Percentiles rank a stretch among this genome's conserved stretches.
Evolutionary conservation across 2,797 vertebrate species (phyloP).

Genomic region (Echeneis naucrates): DNA sequence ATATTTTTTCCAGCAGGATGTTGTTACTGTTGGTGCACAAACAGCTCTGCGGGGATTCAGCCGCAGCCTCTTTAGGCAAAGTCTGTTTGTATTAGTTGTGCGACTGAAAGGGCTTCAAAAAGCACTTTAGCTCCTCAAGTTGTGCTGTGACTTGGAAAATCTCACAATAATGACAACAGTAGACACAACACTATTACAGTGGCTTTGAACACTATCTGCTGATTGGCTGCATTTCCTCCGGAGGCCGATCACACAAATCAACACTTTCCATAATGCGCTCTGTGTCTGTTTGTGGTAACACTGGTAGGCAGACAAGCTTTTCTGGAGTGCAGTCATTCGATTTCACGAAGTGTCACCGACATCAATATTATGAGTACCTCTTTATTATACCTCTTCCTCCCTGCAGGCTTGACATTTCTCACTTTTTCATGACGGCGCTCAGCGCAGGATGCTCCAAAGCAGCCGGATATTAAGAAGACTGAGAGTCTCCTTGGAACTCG

Average conservation of each 20-base stretch:
- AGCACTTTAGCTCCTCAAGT: not conserved
- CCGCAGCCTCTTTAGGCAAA: conserved; percentile 4
- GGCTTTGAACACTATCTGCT: conserved; percentile 43
- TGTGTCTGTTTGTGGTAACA: conserved; percentile 8
- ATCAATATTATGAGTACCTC: not conserved
- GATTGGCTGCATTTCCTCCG: conserved; percentile 38
- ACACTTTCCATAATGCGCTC: not conserved
- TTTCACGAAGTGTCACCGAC: conserved; percentile 15
- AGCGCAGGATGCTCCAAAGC: not conserved
- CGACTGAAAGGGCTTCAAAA: conserved; percentile 15
- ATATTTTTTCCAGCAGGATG: conserved; percentile 16
- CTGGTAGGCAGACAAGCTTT: not conserved
- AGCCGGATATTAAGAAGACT: not conserved
- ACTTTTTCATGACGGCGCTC: not conserved
- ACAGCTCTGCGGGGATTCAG: not conserved
- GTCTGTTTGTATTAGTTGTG: conserved; percentile 7
- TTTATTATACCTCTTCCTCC: conserved; percentile 47
- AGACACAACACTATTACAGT: conserved; percentile 37
- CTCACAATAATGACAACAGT: conserved; percentile 21
- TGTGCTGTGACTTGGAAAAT: conserved; percentile 26
- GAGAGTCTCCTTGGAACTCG: too few relatives aligned
- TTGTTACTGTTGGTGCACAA: conserved; percentile 41
- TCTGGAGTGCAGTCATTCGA: not conserved
- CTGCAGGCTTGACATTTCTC: not conserved
- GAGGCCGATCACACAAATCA: conserved; percentile 30